Conservation (phyloP, 2,888 invertebrate genomes). For the Euclidia mi region DNA sequence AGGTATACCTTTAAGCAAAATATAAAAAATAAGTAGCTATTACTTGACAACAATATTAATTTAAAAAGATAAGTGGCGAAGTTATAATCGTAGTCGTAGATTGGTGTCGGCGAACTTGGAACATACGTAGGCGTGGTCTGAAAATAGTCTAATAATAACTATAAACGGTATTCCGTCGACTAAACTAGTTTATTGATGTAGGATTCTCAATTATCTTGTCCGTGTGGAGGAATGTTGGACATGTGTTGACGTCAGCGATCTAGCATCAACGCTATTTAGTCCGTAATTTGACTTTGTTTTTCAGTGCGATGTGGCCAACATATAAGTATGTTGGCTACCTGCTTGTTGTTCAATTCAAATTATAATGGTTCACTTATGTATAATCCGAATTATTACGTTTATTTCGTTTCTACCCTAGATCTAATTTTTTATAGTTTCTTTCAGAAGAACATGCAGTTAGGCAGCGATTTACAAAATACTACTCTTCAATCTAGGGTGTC, state of each 20-base stretch:
- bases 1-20: too few relatives aligned
- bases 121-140: constrained; percentile 24
- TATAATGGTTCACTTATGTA: too few relatives aligned
- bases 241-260: not conserved
- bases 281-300: not conserved
- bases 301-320: too few relatives aligned
- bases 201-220: constrained; percentile 44
- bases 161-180: constrained; percentile 43
- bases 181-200: constrained; percentile 51
- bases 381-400: too few relatives aligned
- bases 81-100: not conserved
- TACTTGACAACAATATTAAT: not conserved
- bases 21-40: too few relatives aligned
- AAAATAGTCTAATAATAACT: constrained; percentile 33
- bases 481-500: too few relatives aligned
- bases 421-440: too few relatives aligned
- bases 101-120: constrained; percentile 18
- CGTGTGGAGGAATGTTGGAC: constrained; percentile 14
- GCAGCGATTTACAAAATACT: too few relatives aligned
- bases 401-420: too few relatives aligned
- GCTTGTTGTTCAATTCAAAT: too few relatives aligned
- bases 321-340: too few relatives aligned
- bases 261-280: constrained; percentile 2
- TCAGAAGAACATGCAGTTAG: too few relatives aligned
- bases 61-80: not conserved